Evolutionary conservation across 2,113 vertebrate genomes (phyloP), one percentile per base, ranked within the genome.

Genomic region (Lophochroa leadbeateri): DNA sequence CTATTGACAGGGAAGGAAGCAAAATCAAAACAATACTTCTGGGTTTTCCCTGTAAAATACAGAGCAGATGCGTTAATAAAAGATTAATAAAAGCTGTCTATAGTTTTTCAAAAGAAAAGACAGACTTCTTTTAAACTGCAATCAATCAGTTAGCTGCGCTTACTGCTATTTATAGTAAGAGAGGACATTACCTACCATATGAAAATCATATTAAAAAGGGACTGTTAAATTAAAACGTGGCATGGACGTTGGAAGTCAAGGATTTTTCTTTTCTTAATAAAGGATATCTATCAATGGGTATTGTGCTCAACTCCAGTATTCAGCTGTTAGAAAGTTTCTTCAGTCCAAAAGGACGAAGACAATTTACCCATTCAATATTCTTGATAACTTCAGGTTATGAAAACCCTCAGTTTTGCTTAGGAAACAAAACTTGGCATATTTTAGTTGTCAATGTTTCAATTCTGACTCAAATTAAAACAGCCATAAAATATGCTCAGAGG

Each of bases 1-100:
- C 98, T 99, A n/a, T 7, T 8, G 35, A 87, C 75, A 44, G 12
- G n/a, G 28, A 57, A 67, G 24, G 50, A 71, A 88, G 53, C 9
- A 52, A 90, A 72, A 69, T 35, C 46, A 84, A 39, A 61, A 93
- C 24, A 49, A 8, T 39, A 28, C 17, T 49, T 60, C 11, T 90
- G 47, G 37, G 18, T 11, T 82, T 8, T 47, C 43, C 50, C n/a
- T 49, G 53, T 21, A 28, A 25, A 86, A 63, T 39, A 37, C 6
- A 90, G 55, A 74, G 28, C 65, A 92, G 18, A 17, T 37, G 15
- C 13, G 33, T 31, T 72, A n/a, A 58, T n/a, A 58, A 23, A 19
- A 60, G 43, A 47, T 43, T 21, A 83, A 74, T 55, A 70, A 20
- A 70, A 70, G 11, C 21, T 11, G 57, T 65, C 57, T 44, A 2